phyloP scores from a whole-genome alignment of 2,113 vertebrate species.

The Planiliza haematocheilus region DNA sequence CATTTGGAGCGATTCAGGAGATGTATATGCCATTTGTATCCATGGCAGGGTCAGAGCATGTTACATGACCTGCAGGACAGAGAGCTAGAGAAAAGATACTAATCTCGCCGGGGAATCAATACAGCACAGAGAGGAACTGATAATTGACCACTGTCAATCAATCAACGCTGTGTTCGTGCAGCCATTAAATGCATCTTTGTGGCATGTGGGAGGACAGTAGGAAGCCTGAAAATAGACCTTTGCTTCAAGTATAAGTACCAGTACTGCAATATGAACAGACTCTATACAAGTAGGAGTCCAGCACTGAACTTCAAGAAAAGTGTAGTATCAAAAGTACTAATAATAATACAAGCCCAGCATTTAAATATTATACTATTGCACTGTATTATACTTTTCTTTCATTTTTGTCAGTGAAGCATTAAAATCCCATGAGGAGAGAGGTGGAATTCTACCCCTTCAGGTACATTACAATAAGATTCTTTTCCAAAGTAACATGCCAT shows the following conservation, averaged over 20 bases:
- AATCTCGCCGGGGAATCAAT: constrained; percentile 75
- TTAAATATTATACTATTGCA: not conserved
- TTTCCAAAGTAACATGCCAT: too few species aligned
- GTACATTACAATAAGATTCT: too few species aligned
- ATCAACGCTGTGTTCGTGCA: constrained; percentile 65
- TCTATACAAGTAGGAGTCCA: not conserved
- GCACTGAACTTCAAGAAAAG: not conserved
- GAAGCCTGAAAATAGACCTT: constrained; percentile 5
- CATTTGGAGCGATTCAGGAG: constrained; percentile 77
- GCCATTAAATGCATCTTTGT: constrained; percentile 55
- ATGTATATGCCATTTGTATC: constrained; percentile 82
- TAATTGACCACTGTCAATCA: constrained; percentile 81
- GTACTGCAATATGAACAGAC: not conserved
- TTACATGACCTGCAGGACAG: constrained; percentile 77
- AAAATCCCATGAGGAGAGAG: too few species aligned
- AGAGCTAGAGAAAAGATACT: constrained; percentile 73
- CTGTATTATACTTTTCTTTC: too few species aligned
- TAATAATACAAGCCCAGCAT: not conserved
- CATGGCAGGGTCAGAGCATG: constrained; percentile 77
- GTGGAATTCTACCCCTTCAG: not conserved
- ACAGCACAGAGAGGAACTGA: constrained; percentile 69
- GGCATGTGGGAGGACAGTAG: not conserved
- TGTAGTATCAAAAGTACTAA: not conserved
- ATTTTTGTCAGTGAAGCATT: too few species aligned
- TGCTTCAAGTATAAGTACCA: not conserved